Evolutionary conservation across 2,797 vertebrate species (phyloP), one percentile per base, ranked within the genome.

Genomic region (Enteromius anoplus): DNA sequence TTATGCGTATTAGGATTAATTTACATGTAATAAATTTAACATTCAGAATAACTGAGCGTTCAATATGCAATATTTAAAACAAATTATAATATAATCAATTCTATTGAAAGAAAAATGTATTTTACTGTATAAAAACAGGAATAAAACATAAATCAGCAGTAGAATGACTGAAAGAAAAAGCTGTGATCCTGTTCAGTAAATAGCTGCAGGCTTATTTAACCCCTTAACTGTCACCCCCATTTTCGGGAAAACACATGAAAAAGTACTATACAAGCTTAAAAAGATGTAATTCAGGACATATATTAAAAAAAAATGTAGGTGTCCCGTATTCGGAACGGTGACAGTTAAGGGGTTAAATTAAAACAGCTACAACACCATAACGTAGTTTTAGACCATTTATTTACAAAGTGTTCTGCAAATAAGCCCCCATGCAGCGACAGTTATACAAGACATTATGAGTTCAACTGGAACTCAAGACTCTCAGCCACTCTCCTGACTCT

Each of bases 371-470:
- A 45, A 37, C 34, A 40, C 12, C n/a, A 26, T 51, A 23, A 40
- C 62, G 17, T 49, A 65, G 73, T 82, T 88, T 79, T 77, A 78
- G 47, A 77, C 47, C 51, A n/a, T 89, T 87, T 90, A 90, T 88
- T 89, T 88, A 90, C 89, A 88, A 88, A 88, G 78, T 83, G 73
- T 78, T 84, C 79, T 80, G 65, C 72, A 89, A 88, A 87, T 78
- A 84, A 83, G 84, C 71, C 68, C 75, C 73, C 82, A 87, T 88
- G 77, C 85, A 89, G 78, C 14, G 17, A 86, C 77, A 80, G 83
- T 84, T 71, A 77, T 76, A 85, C 42, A 12, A 45, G 42, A 45
- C 72, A 84, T 72, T 45, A 80, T 23, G 29, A 81, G 69, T 51
- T 64, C 75, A 80, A 29, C 15, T 34, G 42, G 19, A 82, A 78